Conservation (phyloP, 1,140 invertebrate species). For the Philaenus spumarius region DNA sequence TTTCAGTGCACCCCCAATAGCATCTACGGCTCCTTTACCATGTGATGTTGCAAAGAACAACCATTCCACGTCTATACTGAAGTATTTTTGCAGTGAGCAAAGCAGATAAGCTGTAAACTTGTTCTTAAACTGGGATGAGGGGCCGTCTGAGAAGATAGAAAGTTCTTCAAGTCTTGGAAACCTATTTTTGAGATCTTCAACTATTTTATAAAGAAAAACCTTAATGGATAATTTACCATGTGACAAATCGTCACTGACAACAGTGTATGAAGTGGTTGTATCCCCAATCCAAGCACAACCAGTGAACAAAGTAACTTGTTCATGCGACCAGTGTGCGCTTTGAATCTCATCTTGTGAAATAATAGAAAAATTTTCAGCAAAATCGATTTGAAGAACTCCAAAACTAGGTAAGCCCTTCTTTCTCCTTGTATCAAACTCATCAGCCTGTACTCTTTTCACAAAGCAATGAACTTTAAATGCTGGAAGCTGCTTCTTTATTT, state of each 20-base stretch:
- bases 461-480: conserved; percentile 2
- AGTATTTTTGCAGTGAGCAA: conserved; percentile 30
- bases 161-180: conserved; percentile 12
- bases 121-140: conserved; percentile 30
- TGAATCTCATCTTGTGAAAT: conserved; percentile 30
- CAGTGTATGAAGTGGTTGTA: conserved; percentile 10
- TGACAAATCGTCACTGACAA: background rate
- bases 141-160: conserved; percentile 34
- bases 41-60: no score
- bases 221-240: conserved; percentile 20
- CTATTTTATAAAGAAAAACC: conserved; percentile 9
- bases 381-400: background rate
- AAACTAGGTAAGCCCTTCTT: conserved; percentile 4
- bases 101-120: conserved; percentile 33
- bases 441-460: conserved; percentile 6
- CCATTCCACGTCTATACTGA: conserved; percentile 33
- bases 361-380: conserved; percentile 28
- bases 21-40: conserved; percentile 35
- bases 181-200: conserved; percentile 5
- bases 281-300: conserved; percentile 18
- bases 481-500: background rate
- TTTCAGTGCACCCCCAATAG: conserved; percentile 32
- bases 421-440: background rate
- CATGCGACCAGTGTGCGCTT: conserved; percentile 27
- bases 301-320: conserved; percentile 29